Base-by-base conservation (phyloP, 2,113 vertebrate species). In the Neoarius graeffei region DNA sequence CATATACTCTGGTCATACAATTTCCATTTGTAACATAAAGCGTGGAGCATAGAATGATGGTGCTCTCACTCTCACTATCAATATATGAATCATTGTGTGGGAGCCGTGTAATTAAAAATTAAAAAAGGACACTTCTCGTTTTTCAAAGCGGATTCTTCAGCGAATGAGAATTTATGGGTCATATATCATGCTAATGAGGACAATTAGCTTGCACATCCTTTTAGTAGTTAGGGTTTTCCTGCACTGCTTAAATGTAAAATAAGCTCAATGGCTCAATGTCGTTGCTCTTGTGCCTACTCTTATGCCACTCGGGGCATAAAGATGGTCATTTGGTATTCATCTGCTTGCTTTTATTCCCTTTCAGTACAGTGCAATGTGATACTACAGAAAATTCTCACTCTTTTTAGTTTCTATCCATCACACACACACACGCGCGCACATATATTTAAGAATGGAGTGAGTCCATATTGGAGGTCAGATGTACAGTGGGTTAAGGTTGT, bases 71-170 rank as follows among this genome's bases (percentile, higher is more conserved):
- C 91, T 91, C 90, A 88, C 91, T 83, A 93, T 92, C 92, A 94
- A 91, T 90, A 91, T 91, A 93, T 89, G 93, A 93, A 92, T 92
- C 30, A 88, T 86, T 89, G 89, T 91, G 90, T 81, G 87, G 27
- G 87, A 30, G 93, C 91, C 92, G 91, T 92, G 93, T 95, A 95
- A 97, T 96, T 94, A 96, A 93, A 92, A 93, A 95, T 93, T 92
- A 48, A 92, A 93, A 96, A 96, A 94, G 93, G 89, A 91, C 93
- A 94, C 92, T 92, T 93, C 73, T 85, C 80, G 90, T 91, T 92
- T 91, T 89, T 88, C 92, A 93, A 90, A 91, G 85, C 87, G 79
- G 92, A 92, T 87, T 69, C 89, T 69, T 87, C 83, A 86, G 91
- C 86, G 92, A 90, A 84, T 86, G 90, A 89, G 90, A 86, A 92